These are phyloP conservation scores for Arctia plantaginis DNA, from an alignment of 2,888 invertebrate genomes.

Conservation along the genomic window DNA sequence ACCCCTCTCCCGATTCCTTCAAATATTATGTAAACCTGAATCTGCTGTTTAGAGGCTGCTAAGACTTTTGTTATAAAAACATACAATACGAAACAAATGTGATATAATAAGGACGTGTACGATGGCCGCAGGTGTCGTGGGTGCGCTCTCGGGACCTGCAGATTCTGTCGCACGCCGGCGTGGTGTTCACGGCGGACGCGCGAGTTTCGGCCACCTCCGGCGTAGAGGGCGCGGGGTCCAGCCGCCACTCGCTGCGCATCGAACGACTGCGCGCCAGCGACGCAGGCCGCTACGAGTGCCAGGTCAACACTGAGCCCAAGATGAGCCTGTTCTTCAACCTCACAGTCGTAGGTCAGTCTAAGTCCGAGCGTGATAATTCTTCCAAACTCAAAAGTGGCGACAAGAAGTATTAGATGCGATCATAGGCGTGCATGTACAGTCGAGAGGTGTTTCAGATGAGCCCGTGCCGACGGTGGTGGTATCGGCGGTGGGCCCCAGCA, in stretches of 20 bases:
- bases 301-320: constrained; percentile 91
- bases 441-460: constrained; percentile 47
- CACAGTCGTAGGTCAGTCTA: constrained; percentile 86
- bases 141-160: constrained; percentile 90
- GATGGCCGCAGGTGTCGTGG: constrained; percentile 89
- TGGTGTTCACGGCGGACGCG: constrained; percentile 89
- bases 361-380: background rate
- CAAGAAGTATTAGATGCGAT: background rate
- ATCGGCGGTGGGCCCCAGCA: constrained; percentile 49
- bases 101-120: background rate
- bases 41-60: too few species aligned
- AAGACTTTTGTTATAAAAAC: too few species aligned
- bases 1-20: too few species aligned
- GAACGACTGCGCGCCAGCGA: constrained; percentile 87
- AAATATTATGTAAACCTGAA: too few species aligned
- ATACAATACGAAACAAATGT: too few species aligned
- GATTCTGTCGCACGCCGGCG: constrained; percentile 88
- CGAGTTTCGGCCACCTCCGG: constrained; percentile 84
- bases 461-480: constrained; percentile 54
- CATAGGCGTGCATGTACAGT: background rate
- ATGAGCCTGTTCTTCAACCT: constrained; percentile 89
- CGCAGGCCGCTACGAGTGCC: constrained; percentile 90
- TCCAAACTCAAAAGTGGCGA: too few species aligned
- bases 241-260: constrained; percentile 87
- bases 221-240: constrained; percentile 76